These are phyloP conservation scores for Chaetophractus vellerosus DNA, from an alignment of 2,797 vertebrate species.

Conservation along the genomic window DNA sequence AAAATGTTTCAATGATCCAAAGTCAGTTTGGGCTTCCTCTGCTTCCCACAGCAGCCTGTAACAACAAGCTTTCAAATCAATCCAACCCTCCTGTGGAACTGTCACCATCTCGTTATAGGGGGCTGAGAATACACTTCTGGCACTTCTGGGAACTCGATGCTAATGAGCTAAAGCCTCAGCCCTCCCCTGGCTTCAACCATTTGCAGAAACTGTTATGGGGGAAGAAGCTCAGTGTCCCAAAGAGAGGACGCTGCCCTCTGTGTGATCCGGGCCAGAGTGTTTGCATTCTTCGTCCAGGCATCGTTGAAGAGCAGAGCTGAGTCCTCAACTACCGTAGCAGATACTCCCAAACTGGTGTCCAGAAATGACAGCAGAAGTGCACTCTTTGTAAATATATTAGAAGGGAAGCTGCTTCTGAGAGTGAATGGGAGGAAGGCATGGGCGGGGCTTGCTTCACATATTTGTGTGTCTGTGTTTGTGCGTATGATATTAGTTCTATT, in stretches of 20 bases:
- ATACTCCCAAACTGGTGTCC: neutral
- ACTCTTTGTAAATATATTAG: neutral
- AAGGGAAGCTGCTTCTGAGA: neutral
- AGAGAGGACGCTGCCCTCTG: neutral
- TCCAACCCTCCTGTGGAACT: neutral
- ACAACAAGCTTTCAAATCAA: slow-evolving; percentile 11
- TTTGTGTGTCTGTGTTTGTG: too few relatives aligned
- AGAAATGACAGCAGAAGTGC: neutral
- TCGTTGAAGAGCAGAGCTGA: neutral
- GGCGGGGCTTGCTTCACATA: too few relatives aligned
- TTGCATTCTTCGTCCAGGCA: neutral
- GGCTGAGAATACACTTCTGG: neutral
- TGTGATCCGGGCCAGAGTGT: rapidly evolving
- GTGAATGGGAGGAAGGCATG: neutral
- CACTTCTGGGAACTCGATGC: neutral
- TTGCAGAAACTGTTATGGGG: neutral
- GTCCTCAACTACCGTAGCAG: neutral
- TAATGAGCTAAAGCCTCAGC: neutral
- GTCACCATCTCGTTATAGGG: neutral
- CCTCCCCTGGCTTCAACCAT: neutral
- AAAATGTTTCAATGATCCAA: slow-evolving; percentile 47
- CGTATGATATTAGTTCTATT: neutral
- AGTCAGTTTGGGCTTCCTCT: neutral
- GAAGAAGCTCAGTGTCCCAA: neutral
- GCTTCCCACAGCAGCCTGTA: neutral